Evolutionary conservation across 2,888 invertebrate species (phyloP).

Genomic region (Meganola albula): DNA sequence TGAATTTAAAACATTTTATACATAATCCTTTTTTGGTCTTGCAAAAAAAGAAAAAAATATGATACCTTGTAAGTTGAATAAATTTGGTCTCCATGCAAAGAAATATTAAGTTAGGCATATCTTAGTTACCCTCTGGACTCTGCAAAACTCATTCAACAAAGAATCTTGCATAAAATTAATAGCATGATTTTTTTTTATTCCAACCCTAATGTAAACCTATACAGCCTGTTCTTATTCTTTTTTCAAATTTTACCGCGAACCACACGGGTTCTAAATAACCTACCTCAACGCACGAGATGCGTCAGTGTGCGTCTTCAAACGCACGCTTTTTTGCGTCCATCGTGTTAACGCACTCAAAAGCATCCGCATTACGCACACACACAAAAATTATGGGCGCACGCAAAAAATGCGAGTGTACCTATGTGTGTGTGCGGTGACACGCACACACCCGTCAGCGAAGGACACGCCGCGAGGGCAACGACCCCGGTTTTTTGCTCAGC

Average conservation of each 20-base stretch:
- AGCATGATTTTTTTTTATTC: too few relatives aligned
- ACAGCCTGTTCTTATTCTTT: too few relatives aligned
- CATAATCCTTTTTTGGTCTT: too few relatives aligned
- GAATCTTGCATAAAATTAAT: too few relatives aligned
- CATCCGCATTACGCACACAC: constrained; percentile 49
- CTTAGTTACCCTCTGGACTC: too few relatives aligned
- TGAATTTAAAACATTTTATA: too few relatives aligned
- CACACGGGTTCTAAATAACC: constrained; percentile 21
- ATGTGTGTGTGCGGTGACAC: constrained; percentile 49
- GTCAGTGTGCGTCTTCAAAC: constrained; percentile 27
- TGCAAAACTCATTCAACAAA: too few relatives aligned
- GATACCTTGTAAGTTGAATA: too few relatives aligned
- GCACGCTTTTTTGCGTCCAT: constrained; percentile 39
- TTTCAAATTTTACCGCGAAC: constrained; percentile 10
- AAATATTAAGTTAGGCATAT: too few relatives aligned
- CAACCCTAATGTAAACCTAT: too few relatives aligned
- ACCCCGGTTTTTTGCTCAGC: constrained; percentile 72
- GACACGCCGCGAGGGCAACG: constrained; percentile 69
- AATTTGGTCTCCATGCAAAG: too few relatives aligned
- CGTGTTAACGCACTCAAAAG: constrained; percentile 55
- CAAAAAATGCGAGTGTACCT: constrained; percentile 42
- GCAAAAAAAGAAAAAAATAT: too few relatives aligned
- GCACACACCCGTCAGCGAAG: constrained; percentile 60
- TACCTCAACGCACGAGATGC: constrained; percentile 23
- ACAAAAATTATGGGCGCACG: constrained; percentile 32